A percentile compares a stretch with the other conserved stretches of the same genome.
These are phyloP conservation scores for Sphenopsis melanotis DNA, from an alignment of 2,797 vertebrate genomes.

Conservation along the genomic window DNA sequence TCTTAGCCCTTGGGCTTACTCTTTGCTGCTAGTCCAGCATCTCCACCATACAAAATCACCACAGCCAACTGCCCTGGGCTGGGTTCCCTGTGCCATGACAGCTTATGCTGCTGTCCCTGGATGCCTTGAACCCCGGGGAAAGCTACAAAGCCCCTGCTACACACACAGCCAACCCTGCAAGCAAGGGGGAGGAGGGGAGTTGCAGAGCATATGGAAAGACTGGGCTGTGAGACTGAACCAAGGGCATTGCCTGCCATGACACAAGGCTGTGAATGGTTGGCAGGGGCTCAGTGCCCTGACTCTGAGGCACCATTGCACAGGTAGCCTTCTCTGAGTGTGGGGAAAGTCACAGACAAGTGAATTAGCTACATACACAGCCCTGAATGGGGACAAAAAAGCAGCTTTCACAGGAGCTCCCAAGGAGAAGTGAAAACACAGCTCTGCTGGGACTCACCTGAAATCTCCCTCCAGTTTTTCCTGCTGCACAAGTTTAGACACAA, in stretches of 20 bases:
- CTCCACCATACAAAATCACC: neutral
- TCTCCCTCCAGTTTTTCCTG: slow-evolving; percentile 97
- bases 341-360: neutral
- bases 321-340: neutral
- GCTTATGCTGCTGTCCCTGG: neutral
- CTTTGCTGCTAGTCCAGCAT: neutral
- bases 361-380: neutral
- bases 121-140: neutral
- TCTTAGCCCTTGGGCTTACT: neutral
- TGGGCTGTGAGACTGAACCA: neutral
- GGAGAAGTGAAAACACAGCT: neutral
- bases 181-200: neutral
- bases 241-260: neutral
- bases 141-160: neutral
- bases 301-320: neutral
- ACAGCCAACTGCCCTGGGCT: neutral
- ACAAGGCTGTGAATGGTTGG: neutral
- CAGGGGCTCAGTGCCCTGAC: neutral
- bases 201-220: neutral
- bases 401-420: neutral
- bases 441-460: slow-evolving; percentile 83
- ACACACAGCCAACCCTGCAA: neutral
- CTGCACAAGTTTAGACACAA: slow-evolving; percentile 88
- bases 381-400: neutral
- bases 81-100: neutral